Evolutionary conservation across 2,888 invertebrate genomes (phyloP).

Genomic region (Netelia inedita): DNA sequence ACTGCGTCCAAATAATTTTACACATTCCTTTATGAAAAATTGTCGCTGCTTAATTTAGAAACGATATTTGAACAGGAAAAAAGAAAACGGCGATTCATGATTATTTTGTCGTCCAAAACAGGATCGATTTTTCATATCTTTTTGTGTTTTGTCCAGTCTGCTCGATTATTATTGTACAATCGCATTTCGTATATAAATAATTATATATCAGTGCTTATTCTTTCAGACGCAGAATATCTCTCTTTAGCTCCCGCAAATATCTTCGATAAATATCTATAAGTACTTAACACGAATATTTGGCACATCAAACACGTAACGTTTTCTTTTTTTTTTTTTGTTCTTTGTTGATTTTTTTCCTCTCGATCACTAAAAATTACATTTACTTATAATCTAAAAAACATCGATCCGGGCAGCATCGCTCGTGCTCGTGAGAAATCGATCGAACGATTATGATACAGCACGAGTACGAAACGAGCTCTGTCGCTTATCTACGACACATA

Average conservation of each 20-base stretch:
- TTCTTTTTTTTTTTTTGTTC: constrained; percentile 57
- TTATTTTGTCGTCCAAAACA: constrained; percentile 19
- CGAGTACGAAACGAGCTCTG: constrained; percentile 45
- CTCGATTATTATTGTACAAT: constrained; percentile 66
- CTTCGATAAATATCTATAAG: constrained; percentile 81
- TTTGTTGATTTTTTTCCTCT: constrained; percentile 17
- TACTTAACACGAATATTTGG: constrained; percentile 84
- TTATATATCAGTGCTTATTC: constrained; percentile 60
- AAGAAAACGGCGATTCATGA: constrained; percentile 31
- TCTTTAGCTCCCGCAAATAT: constrained; percentile 46
- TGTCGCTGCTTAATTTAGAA: constrained; percentile 36
- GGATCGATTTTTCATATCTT: constrained; percentile 18
- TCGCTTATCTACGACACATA: constrained; percentile 67
- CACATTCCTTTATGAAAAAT: constrained; percentile 20
- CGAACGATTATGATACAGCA: constrained; percentile 30
- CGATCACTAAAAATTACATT: constrained; percentile 39
- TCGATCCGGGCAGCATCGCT: constrained; percentile 48
- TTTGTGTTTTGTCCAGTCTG: constrained; percentile 24
- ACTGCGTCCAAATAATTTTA: background rate
- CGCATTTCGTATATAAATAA: constrained; percentile 68
- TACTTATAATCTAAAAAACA: constrained; percentile 55
- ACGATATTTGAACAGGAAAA: constrained; percentile 5
- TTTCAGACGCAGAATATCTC: constrained; percentile 63
- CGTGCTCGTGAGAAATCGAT: constrained; percentile 42
- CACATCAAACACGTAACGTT: constrained; percentile 81